These are phyloP conservation scores for Conchocele bisecta DNA, from an alignment of 2,888 invertebrate species.

Conservation along the genomic window DNA sequence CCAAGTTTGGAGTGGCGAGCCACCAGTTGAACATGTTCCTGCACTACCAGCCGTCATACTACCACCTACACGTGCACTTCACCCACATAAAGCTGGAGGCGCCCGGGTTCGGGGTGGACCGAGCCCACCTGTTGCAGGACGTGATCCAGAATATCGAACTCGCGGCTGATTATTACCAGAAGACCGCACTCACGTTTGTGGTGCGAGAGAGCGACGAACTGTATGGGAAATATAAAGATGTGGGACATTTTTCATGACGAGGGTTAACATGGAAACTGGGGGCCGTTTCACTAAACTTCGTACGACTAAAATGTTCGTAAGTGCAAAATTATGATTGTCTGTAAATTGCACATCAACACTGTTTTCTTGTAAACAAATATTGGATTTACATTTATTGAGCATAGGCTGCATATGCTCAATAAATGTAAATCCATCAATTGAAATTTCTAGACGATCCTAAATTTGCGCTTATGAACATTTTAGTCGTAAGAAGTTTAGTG, in stretches of 20 bases:
- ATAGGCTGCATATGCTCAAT: too few relatives aligned
- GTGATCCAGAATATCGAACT: conserved; percentile 96
- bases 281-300: too few relatives aligned
- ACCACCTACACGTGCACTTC: conserved; percentile 97
- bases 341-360: too few relatives aligned
- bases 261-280: too few relatives aligned
- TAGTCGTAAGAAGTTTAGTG: too few relatives aligned
- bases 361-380: too few relatives aligned
- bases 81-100: conserved; percentile 85
- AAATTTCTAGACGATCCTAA: too few relatives aligned
- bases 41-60: conserved; percentile 98
- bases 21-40: conserved; percentile 90
- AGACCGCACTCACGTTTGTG: conserved; percentile 91
- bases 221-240: conserved; percentile 82
- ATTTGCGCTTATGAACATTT: too few relatives aligned
- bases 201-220: conserved; percentile 90
- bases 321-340: too few relatives aligned
- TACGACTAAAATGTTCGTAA: too few relatives aligned
- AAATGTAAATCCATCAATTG: too few relatives aligned
- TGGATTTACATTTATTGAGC: too few relatives aligned
- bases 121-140: conserved; percentile 92
- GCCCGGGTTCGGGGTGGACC: conserved; percentile 90
- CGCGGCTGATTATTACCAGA: conserved; percentile 91
- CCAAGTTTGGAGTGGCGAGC: conserved; percentile 89
- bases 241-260: conserved; percentile 63